Percentiles rank a stretch among this genome's conserved stretches.
Conservation (phyloP, 2,113 vertebrate species). For the Pelecanoides urinatrix region DNA sequence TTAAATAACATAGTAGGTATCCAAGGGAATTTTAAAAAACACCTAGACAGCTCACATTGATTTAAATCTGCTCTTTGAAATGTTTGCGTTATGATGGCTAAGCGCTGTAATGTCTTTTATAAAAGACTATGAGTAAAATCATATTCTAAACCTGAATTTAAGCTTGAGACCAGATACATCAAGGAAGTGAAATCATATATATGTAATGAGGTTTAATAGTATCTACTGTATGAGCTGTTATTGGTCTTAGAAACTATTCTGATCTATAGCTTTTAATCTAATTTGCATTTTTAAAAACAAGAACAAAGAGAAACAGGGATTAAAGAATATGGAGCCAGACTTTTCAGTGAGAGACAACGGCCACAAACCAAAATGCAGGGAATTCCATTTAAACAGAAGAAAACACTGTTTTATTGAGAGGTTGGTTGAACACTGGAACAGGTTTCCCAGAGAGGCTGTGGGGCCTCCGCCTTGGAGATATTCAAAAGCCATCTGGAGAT, state of each 20-base stretch:
- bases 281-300: not conserved
- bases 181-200: not conserved
- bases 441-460: not conserved
- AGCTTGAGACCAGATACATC: not conserved
- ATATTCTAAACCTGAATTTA: not conserved
- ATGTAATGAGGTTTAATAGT: not conserved
- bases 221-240: not conserved
- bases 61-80: not conserved
- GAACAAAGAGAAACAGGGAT: not conserved
- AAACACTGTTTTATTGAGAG: not conserved
- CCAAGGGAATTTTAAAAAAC: not conserved
- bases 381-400: not conserved
- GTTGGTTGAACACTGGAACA: not conserved
- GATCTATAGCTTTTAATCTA: not conserved
- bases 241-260: not conserved
- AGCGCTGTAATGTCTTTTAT: not conserved
- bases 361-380: not conserved
- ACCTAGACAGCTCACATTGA: not conserved
- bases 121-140: not conserved
- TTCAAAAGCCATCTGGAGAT: not conserved
- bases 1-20: not conserved
- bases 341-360: not conserved
- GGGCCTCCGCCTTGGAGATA: not conserved
- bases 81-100: not conserved
- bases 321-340: not conserved